Percentiles rank a stretch among this genome's conserved stretches.
These are phyloP conservation scores for Eupeodes corollae DNA, from an alignment of 1,140 invertebrate genomes.

Conservation along the genomic window DNA sequence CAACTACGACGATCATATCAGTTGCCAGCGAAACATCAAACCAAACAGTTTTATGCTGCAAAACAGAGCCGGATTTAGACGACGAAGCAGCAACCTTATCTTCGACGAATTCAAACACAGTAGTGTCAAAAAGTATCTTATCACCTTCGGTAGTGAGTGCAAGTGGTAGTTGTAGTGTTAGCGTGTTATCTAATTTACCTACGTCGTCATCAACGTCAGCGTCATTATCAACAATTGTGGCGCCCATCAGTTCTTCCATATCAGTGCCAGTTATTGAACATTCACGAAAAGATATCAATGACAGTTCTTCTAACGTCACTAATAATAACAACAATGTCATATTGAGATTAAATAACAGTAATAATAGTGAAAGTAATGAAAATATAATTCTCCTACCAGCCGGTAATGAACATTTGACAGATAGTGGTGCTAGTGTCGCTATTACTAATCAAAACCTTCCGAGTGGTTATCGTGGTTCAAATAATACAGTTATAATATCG, in stretches of 20 bases:
- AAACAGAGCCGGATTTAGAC: not conserved
- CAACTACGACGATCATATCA: slow-evolving; percentile 15
- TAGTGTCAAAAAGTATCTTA: not conserved
- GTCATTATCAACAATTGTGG: not conserved
- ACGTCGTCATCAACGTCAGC: not conserved
- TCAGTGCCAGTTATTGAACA: not conserved
- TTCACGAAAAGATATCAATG: not conserved
- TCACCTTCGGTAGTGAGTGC: not conserved
- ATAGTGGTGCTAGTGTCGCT: not conserved
- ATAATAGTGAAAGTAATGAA: not conserved
- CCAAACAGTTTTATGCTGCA: slow-evolving; percentile 21
- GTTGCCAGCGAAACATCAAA: slow-evolving; percentile 34
- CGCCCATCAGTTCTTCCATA: not conserved
- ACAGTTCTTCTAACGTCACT: not conserved
- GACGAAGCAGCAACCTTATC: slow-evolving; percentile 8
- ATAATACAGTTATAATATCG: slow-evolving; percentile 27
- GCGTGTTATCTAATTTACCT: not conserved
- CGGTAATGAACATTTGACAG: not conserved
- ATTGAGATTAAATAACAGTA: too few relatives aligned
- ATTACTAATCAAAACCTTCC: slow-evolving; percentile 6
- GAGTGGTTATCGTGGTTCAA: slow-evolving; percentile 18
- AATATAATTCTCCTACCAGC: not conserved
- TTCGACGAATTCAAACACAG: not conserved
- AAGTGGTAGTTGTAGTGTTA: too few relatives aligned
- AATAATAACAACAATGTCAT: slow-evolving; percentile 2